A percentile compares a stretch with the other conserved stretches of the same genome.
Conservation (phyloP, 2,888 invertebrate genomes). For the Geotrupes spiniger region DNA sequence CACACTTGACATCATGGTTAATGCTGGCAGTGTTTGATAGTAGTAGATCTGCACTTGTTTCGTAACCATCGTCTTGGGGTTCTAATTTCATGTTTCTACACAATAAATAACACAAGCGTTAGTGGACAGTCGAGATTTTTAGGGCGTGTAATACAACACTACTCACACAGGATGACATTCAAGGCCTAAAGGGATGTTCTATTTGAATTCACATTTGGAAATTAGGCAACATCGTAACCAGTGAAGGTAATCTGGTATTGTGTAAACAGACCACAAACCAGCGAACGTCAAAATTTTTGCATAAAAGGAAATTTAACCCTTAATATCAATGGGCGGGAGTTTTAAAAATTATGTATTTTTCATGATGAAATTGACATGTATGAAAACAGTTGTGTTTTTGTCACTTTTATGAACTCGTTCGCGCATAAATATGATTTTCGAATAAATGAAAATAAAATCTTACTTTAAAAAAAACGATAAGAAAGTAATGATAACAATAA, state of each 20-base stretch:
- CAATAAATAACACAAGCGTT: not conserved
- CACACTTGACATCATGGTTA: constrained; percentile 49
- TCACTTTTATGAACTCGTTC: constrained; percentile 4
- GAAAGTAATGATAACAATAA: constrained; percentile 9
- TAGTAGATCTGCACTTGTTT: constrained; percentile 70
- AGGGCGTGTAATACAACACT: constrained; percentile 6
- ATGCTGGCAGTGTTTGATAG: constrained; percentile 47
- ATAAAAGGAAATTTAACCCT: constrained; percentile 3
- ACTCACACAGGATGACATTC: constrained; percentile 32
- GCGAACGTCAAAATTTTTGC: constrained; percentile 22
- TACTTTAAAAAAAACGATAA: constrained; percentile 1
- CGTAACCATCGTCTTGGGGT: constrained; percentile 86
- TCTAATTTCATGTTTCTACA: constrained; percentile 56
- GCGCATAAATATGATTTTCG: not conserved
- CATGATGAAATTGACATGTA: too few species aligned
- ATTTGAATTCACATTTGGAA: constrained; percentile 28
- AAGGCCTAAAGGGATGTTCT: constrained; percentile 37
- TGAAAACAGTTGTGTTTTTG: too few species aligned
- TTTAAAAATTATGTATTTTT: not conserved
- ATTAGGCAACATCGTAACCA: constrained; percentile 38
- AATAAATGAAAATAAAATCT: too few species aligned
- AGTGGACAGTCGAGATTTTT: too few species aligned
- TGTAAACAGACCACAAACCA: constrained; percentile 24
- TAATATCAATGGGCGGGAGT: constrained; percentile 3
- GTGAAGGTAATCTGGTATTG: constrained; percentile 36